Base-by-base conservation (phyloP, 1,140 invertebrate species). In the Rhizoglyphus robini region DNA sequence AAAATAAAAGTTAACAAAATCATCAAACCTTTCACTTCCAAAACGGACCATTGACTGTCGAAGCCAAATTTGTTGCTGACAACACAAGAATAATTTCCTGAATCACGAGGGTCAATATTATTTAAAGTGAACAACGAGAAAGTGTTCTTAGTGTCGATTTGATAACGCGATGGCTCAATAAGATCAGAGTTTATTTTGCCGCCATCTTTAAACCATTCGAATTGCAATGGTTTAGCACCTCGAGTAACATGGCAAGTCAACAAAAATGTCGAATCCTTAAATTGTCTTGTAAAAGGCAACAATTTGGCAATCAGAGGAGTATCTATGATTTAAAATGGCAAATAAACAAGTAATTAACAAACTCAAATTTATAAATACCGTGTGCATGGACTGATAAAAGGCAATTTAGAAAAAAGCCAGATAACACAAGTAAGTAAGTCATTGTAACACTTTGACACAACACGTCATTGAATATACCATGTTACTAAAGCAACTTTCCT, bases 11-110 rank as follows among this genome's bases (percentile, higher is more conserved):
- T 3, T 1, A 25, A 51, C 23, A 2, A 23, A 27, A 51, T 23
- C 11, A 3, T 51, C 58, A 60, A 60, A 60, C 58, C 58, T 38
- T 15, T 60, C 3, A 60, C 38, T 3, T 15, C 11, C 2, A 60
- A 32, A n/a, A 29, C 15, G 2, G 27, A n/a, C 29, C 3, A 60
- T n/a, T 29, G 31, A 2, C 31, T 27, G 11, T 36, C 41, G 47
- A 49, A 13, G 1, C 47, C 41, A 11, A 34, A 54, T 38, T 18
- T 2, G 51, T 64, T 64, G 1, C 15, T 18, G 5, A 49, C 63
- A 49, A 64, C 29, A 49, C 63, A 64, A 3, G 63, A 49, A 57
- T 64, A 64, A 27, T 64, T 64, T 31, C n/a, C 63, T 1, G 4
- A 0, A 57, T 64, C 63, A 36, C 15, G 25, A 4, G 18, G 1